A percentile compares a stretch with the other conserved stretches of the same genome.
phyloP scores from a whole-genome alignment of 2,113 vertebrate species.

The Gallinago jamesoni region DNA sequence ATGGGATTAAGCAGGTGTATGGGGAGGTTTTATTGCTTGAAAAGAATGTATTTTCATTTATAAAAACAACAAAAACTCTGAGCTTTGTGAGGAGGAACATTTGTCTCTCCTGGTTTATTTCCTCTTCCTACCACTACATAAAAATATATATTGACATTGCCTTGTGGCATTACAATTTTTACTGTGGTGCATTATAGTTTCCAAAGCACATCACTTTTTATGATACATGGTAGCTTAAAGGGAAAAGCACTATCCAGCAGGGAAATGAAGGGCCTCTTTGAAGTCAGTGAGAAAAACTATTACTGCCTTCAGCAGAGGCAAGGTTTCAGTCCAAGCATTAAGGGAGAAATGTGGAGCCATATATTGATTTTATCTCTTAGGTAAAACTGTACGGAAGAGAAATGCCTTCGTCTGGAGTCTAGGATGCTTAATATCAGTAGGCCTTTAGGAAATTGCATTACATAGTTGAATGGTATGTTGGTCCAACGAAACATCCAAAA shows the following conservation, averaged over 20 bases:
- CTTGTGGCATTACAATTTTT: slow-evolving; percentile 20
- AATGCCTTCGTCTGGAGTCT: slow-evolving; percentile 20
- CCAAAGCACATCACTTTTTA: slow-evolving; percentile 13
- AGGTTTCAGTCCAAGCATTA: slow-evolving; percentile 3
- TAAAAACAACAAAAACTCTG: neutral
- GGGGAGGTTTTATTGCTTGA: neutral
- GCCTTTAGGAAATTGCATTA: slow-evolving; percentile 34
- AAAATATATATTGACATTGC: slow-evolving; percentile 12
- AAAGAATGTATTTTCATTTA: neutral
- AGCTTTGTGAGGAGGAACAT: neutral
- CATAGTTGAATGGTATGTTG: slow-evolving; percentile 37
- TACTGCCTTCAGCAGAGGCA: slow-evolving; percentile 5
- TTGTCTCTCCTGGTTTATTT: slow-evolving; percentile 5
- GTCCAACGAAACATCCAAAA: neutral
- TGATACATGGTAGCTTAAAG: slow-evolving; percentile 20
- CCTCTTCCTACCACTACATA: neutral
- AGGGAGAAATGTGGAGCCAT: slow-evolving; percentile 4
- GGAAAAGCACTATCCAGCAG: slow-evolving; percentile 27
- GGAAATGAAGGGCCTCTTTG: slow-evolving; percentile 9
- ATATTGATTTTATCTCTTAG: slow-evolving; percentile 37
- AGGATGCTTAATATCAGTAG: slow-evolving; percentile 13
- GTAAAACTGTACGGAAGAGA: neutral
- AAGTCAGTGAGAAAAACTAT: slow-evolving; percentile 27
- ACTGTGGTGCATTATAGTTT: neutral
- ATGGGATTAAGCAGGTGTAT: neutral